Percentiles rank a stretch among this genome's conserved stretches.
These are phyloP conservation scores for Octodonta nipae DNA, from an alignment of 2,888 invertebrate species.

Conservation along the genomic window DNA sequence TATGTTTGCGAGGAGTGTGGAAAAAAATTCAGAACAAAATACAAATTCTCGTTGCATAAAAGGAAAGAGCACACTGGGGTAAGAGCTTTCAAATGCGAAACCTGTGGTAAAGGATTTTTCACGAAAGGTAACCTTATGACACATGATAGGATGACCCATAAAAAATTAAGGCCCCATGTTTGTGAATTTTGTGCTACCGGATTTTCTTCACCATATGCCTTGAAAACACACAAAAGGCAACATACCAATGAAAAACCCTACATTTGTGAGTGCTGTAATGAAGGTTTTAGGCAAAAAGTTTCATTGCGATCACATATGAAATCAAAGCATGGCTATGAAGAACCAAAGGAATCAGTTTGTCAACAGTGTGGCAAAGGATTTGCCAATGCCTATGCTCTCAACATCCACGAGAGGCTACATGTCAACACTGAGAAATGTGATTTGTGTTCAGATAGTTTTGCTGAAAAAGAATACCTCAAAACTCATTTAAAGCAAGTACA, in stretches of 20 bases:
- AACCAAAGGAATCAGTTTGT: slow-evolving; percentile 19
- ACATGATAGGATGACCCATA: slow-evolving; percentile 20
- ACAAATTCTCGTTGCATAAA: slow-evolving; percentile 24
- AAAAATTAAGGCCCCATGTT: slow-evolving; percentile 15
- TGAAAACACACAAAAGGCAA: slow-evolving; percentile 21
- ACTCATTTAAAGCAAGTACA: slow-evolving; percentile 14
- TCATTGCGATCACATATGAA: slow-evolving; percentile 24
- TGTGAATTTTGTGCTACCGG: slow-evolving; percentile 20
- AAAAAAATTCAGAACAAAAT: slow-evolving; percentile 21
- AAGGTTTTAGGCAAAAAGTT: slow-evolving; percentile 23
- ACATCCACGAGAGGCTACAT: slow-evolving; percentile 20
- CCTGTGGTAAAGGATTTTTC: slow-evolving; percentile 21
- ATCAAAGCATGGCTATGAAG: slow-evolving; percentile 22
- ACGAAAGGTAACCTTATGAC: slow-evolving; percentile 17
- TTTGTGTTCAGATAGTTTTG: slow-evolving; percentile 19
- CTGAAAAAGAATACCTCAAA: slow-evolving; percentile 15
- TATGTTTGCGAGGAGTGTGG: slow-evolving; percentile 27
- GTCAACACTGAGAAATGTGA: slow-evolving; percentile 15
- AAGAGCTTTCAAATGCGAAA: slow-evolving; percentile 21
- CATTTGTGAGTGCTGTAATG: slow-evolving; percentile 18
- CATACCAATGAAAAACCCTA: slow-evolving; percentile 23
- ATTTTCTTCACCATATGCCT: slow-evolving; percentile 20
- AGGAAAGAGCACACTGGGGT: slow-evolving; percentile 24
- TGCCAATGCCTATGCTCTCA: slow-evolving; percentile 20
- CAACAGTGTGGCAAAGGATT: slow-evolving; percentile 21